A percentile compares a stretch with the other conserved stretches of the same genome.
phyloP scores from a whole-genome alignment of 2,113 vertebrate genomes.

The Phrynosoma blainvillii region DNA sequence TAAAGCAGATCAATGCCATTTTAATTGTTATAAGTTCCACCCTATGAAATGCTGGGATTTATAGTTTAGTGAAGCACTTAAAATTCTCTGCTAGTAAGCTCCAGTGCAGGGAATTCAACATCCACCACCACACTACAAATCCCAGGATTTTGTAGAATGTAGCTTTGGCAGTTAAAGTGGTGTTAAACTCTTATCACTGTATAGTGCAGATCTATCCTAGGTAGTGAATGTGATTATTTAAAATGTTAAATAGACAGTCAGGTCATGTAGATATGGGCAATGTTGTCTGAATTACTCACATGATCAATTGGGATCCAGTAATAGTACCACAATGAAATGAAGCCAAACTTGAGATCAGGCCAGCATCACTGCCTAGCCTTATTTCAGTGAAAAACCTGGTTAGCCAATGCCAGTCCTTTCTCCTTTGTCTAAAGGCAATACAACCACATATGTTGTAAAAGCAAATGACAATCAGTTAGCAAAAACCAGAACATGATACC shows the following conservation, averaged over 20 bases:
- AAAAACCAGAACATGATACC: not conserved
- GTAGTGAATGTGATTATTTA: not conserved
- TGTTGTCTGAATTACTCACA: not conserved
- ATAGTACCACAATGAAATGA: not conserved
- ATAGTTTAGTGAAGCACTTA: too few relatives aligned
- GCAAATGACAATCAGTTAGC: rapidly evolving
- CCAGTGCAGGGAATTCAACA: too few relatives aligned
- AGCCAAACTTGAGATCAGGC: not conserved
- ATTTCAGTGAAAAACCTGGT: not conserved
- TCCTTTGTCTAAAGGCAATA: not conserved
- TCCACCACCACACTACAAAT: not conserved
- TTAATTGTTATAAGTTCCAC: too few relatives aligned
- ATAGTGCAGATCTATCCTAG: not conserved
- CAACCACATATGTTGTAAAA: not conserved
- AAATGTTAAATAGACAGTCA: not conserved
- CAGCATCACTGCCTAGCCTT: not conserved
- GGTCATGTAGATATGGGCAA: not conserved
- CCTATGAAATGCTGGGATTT: too few relatives aligned
- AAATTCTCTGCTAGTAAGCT: too few relatives aligned
- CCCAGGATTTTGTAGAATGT: too few relatives aligned
- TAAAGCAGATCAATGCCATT: too few relatives aligned
- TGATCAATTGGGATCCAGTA: not conserved
- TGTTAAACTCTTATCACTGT: not conserved
- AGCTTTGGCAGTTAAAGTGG: not conserved
- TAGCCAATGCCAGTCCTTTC: not conserved